Percentiles rank a stretch among this genome's conserved stretches.
Conservation (phyloP, 1,140 invertebrate genomes). For the Triops longicaudatus region DNA sequence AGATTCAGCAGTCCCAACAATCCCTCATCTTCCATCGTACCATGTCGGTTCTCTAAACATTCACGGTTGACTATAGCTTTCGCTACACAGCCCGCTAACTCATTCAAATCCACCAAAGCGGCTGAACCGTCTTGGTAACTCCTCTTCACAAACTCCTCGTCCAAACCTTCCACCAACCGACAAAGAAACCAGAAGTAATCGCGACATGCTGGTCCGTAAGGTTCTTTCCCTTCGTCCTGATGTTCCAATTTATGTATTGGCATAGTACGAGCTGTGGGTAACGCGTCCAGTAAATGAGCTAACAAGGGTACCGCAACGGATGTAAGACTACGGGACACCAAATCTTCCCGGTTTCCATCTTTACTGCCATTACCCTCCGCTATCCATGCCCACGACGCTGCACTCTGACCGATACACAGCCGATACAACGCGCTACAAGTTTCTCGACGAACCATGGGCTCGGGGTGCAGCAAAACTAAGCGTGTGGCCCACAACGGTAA, state of each 20-base stretch:
- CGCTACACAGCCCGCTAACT: conserved; percentile 63
- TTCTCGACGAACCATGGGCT: conserved; percentile 74
- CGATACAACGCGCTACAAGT: conserved; percentile 80
- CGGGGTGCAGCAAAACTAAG: conserved; percentile 71
- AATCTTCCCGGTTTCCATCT: neutral
- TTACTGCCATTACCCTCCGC: neutral
- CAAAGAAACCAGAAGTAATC: conserved; percentile 91
- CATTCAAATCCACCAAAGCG: conserved; percentile 58
- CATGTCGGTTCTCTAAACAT: conserved; percentile 70
- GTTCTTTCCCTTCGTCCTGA: conserved; percentile 76
- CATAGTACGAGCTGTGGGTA: conserved; percentile 75
- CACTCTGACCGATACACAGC: conserved; percentile 62
- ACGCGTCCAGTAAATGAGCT: conserved; percentile 64
- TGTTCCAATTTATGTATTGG: conserved; percentile 48
- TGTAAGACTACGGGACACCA: neutral
- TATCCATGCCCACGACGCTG: conserved; percentile 32
- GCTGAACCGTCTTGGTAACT: conserved; percentile 47
- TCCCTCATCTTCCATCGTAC: conserved; percentile 77
- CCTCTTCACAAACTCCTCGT: conserved; percentile 64
- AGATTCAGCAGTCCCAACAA: conserved; percentile 79
- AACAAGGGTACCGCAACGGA: conserved; percentile 62
- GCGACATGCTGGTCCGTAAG: conserved; percentile 81
- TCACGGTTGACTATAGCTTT: conserved; percentile 64
- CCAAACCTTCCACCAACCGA: conserved; percentile 72
- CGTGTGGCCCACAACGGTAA: conserved; percentile 63